Evolutionary conservation across 2,888 invertebrate genomes (phyloP), one percentile per base, ranked within the genome.

Genomic region (Norana najaformis): DNA sequence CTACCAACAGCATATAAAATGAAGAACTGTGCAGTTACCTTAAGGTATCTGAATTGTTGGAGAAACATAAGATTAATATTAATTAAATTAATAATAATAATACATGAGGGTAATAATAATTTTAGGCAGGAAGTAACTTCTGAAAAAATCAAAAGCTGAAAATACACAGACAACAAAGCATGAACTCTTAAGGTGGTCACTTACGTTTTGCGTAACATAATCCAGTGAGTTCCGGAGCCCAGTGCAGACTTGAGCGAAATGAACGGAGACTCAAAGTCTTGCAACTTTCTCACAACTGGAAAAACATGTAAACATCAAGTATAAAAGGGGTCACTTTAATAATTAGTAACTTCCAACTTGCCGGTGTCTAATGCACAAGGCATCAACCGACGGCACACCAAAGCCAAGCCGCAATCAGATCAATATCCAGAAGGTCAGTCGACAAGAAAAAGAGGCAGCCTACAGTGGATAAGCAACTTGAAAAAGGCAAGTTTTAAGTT

Each of bases 231-330:
- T 34, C 96, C 96, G 92, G 96, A 96, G 91, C 96, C 96, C 90
- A 93, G 94, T 91, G 97, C 96, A 95, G 97, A 96, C 94, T 97
- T 97, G 93, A 97, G 96, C 90, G 98, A 98, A 95, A 99, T 97
- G 95, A 97, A 97, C 0, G 99, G 99, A 92, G 98, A 98, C 96
- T 99, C 99, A 96, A 98, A 99, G 95, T 99, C 97, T 95, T 98
- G 97, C 92, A 99, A 95, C 95, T 97, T 97, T 93, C 98, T 96
- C 92, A 98, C 95, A 93, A 98, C 96, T 95, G 96, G 89, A 94
- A 93, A 83, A 47, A 20, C 8, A 1, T 1, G n/a, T n/a, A 47
- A 47, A 47, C 36, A 88, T 38, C 39, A 38, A 47, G 8, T 16
- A 36, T 88, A 53, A 34, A 38, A 88, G n/a, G 20, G 47, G 69